Evolutionary conservation across 2,113 vertebrate genomes (phyloP), one percentile per base, ranked within the genome.

Genomic region (Kryptolebias marmoratus): DNA sequence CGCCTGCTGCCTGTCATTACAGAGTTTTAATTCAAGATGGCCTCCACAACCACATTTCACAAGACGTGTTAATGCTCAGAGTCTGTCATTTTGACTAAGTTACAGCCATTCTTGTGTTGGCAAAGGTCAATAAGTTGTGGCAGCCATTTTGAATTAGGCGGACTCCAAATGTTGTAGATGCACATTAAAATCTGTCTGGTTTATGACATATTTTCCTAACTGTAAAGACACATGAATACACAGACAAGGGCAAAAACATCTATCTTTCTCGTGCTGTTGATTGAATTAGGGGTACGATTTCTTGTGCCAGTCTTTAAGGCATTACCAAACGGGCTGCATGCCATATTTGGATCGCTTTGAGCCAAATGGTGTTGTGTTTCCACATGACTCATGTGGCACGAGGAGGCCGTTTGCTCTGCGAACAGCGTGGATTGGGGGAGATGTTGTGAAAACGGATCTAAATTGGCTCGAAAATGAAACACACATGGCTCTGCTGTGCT

Each of bases 291-390:
- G 28, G 44, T 49, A 77, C 32, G n/a, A 60, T 68, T 81, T 64
- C 52, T 78, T 18, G 63, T 22, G 47, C 50, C 14, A 9, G 62
- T 48, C 56, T 44, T 68, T n/a, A 1, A 67, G 68, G 74, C 28
- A 2, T 5, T 75, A 84, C 71, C 57, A 72, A 82, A 75, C 64
- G 70, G 83, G 81, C 81, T 6, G 44, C 1, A 22, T 70, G 83
- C 80, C 83, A 86, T 87, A 83, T 77, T 83, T 86, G 82, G 86
- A 71, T 75, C 79, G 73, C 79, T 82, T 71, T 18, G 64, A 76
- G 75, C 86, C 75, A 80, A 88, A 83, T 2, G 81, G 83, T 83
- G 74, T 85, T 56, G 47, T 36, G 72, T 89, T 90, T 88, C 83
- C 63, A 6, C 48, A 12, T 28, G 70, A 76, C 82, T 91, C 78